Evolutionary conservation across 2,113 vertebrate species (phyloP), one percentile per base, ranked within the genome.

Genomic region (Bubalus kerabau): DNA sequence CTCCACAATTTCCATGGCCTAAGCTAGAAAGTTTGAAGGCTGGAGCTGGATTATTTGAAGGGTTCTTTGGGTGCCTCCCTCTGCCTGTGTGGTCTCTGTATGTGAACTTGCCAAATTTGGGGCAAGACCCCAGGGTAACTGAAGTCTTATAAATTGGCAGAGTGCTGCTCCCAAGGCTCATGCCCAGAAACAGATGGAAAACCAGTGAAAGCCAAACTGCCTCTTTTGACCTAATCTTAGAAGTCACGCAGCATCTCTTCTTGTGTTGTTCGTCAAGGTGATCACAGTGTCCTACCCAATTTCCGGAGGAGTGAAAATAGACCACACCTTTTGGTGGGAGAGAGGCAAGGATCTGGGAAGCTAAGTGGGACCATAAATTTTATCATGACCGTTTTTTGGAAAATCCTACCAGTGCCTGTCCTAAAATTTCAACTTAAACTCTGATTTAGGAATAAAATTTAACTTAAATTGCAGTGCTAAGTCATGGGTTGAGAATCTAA

Each of bases 351-450:
- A 36, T 50, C 43, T 59, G 30, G 43, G 80, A 96, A 40, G 88
- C 1, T 12, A 21, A 10, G 19, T 57, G 32, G 16, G 24, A 82
- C 32, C n/a, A 81, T 26, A 92, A 95, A 80, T 90, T 15, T 64
- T 60, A 62, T 3, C 1, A 2, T 24, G 30, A 43, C 6, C 11
- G 36, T 40, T 62, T 80, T 67, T 67, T 50, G 8, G 50, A 94
- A 92, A 87, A 80, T 23, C 54, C 3, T 54, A 11, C 1, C 9
- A 62, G 26, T 48, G 4, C 5, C 1, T 94, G 26, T 56, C 26
- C 76, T 94, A 43, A 95, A 94, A 88, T 92, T 83, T 74, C 24
- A 95, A 81, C 6, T 91, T 81, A 95, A 84, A 64, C 56, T 67
- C 82, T 90, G 54, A 19, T 59, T 95, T 93, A 94, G 30, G 40